Percentiles rank a stretch among this genome's conserved stretches.
Conservation (phyloP, 2,113 vertebrate genomes). For the Leptocoma aspasia region DNA sequence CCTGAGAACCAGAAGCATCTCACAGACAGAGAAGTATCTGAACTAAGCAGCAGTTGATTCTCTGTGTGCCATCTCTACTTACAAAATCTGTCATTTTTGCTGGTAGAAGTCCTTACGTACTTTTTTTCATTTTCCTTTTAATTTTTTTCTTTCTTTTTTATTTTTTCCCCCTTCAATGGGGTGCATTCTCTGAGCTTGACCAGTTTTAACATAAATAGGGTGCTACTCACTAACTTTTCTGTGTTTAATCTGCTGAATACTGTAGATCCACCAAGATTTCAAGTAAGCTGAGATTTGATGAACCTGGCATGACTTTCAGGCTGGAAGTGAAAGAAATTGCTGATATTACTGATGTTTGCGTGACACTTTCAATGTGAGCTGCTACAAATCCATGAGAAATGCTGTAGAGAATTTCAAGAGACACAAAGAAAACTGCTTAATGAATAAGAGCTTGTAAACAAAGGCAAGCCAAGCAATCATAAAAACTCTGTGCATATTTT, state of each 20-base stretch:
- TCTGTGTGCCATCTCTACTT: not conserved
- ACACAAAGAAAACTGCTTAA: not conserved
- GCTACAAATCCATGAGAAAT: not conserved
- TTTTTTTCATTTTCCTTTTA: not conserved
- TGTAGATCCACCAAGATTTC: not conserved
- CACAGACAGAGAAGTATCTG: not conserved
- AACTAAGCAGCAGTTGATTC: not conserved
- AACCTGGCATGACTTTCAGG: not conserved
- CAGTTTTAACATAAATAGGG: not conserved
- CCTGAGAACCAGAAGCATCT: not conserved
- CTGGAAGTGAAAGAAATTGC: not conserved
- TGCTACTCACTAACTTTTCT: not conserved
- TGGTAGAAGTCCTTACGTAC: not conserved
- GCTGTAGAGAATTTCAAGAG: not conserved
- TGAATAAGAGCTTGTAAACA: constrained; percentile 22
- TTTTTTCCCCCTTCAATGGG: not conserved
- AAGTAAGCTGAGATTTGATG: not conserved
- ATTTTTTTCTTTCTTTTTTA: not conserved
- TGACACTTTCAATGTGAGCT: not conserved
- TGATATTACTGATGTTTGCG: not conserved
- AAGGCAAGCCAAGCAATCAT: constrained; percentile 31
- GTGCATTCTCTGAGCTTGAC: not conserved
- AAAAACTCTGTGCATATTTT: constrained; percentile 26
- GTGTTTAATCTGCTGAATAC: fast-evolving
- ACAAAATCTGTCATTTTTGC: not conserved